phyloP scores from a whole-genome alignment of 2,797 vertebrate genomes.

The Gadopsis bispinosus region DNA sequence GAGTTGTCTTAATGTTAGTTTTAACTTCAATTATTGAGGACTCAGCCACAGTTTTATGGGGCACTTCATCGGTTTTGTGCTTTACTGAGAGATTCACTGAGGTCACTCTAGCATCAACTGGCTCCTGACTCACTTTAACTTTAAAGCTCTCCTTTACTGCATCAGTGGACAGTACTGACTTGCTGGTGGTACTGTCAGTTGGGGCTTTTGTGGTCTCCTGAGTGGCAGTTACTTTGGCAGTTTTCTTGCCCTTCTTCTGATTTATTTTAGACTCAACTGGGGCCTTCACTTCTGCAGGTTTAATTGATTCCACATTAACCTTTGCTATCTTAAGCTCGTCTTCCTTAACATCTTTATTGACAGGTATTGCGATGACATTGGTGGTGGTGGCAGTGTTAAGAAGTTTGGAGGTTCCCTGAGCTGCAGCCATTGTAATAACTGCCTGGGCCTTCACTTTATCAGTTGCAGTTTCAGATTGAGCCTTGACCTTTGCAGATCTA shows the following conservation, averaged over 20 bases:
- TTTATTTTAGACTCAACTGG: conserved; percentile 41
- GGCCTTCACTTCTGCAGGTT: conserved; percentile 38
- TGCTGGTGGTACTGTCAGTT: conserved; percentile 14
- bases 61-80: conserved; percentile 20
- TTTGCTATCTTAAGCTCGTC: conserved; percentile 38
- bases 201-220: conserved; percentile 49
- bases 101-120: conserved; percentile 11
- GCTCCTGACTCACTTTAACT: conserved; percentile 45
- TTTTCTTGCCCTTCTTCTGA: conserved; percentile 46
- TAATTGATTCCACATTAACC: conserved; percentile 31
- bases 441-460: background rate
- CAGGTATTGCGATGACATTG: conserved; percentile 17
- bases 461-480: background rate
- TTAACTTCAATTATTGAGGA: conserved; percentile 49
- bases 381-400: background rate
- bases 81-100: conserved; percentile 29
- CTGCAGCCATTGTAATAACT: background rate
- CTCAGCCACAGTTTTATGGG: conserved; percentile 42
- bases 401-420: conserved; percentile 8
- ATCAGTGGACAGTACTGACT: conserved; percentile 24
- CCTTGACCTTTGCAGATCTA: conserved; percentile 15
- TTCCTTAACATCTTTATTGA: conserved; percentile 24
- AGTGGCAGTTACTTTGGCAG: conserved; percentile 21
- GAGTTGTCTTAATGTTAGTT: conserved; percentile 26
- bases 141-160: conserved; percentile 22